A percentile compares a stretch with the other conserved stretches of the same genome.
Conservation (phyloP, 2,797 vertebrate species). For the Podarcis lilfordi region DNA sequence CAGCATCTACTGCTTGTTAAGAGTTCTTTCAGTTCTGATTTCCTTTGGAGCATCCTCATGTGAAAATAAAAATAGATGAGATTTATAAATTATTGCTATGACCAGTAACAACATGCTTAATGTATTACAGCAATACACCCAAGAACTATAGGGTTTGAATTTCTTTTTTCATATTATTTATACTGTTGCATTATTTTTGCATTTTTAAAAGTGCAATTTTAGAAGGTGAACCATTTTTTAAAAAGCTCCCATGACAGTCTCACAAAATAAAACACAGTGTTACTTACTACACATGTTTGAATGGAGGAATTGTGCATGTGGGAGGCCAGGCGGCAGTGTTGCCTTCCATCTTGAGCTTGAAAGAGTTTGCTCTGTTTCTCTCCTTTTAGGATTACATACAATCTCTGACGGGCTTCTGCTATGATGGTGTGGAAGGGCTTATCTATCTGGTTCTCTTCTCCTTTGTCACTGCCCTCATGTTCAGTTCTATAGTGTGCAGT, state of each 20-base stretch:
- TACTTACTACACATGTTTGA: background rate
- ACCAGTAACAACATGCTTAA: too few relatives aligned
- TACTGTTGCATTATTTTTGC: too few relatives aligned
- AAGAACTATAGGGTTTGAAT: too few relatives aligned
- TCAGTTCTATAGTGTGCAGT: conserved; percentile 96
- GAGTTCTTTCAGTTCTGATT: too few relatives aligned
- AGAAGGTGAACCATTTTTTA: background rate
- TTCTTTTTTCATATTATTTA: too few relatives aligned
- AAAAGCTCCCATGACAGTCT: background rate
- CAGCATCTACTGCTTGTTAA: too few relatives aligned
- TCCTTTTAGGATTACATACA: conserved; percentile 91
- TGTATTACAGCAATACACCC: too few relatives aligned
- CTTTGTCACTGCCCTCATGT: conserved; percentile 97
- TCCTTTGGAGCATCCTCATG: too few relatives aligned
- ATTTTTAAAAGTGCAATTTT: too few relatives aligned
- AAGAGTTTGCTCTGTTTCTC: conserved; percentile 47
- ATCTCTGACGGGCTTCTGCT: conserved; percentile 95
- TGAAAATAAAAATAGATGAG: too few relatives aligned
- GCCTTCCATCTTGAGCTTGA: conserved; percentile 33
- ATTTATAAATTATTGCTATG: too few relatives aligned
- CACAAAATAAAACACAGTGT: conserved; percentile 25
- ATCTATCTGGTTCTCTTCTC: conserved; percentile 98
- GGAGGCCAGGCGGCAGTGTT: background rate
- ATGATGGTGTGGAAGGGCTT: conserved; percentile 95
- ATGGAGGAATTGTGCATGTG: background rate